Percentiles rank a stretch among this genome's conserved stretches.
Conservation (phyloP, 2,888 invertebrate species). For the Drosophila nr. medialis region DNA sequence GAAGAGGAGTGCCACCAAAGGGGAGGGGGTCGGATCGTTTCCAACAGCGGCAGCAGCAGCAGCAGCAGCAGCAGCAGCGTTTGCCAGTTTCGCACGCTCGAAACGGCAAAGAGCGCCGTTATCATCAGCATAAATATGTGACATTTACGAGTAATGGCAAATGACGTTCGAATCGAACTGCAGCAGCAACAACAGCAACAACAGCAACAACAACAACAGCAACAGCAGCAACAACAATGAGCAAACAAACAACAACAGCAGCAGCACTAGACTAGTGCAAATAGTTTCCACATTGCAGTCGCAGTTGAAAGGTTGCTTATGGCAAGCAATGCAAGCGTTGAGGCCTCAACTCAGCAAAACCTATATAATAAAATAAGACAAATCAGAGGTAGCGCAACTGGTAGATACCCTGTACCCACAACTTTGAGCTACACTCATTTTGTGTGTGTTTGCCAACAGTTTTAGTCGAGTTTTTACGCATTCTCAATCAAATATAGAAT, state of each 20-base stretch:
- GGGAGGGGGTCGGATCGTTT: neutral
- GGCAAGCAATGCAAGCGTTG: neutral
- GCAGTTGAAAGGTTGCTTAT: conserved; percentile 53
- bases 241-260: neutral
- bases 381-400: neutral
- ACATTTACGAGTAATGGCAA: conserved; percentile 58
- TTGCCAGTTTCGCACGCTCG: conserved; percentile 68
- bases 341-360: neutral
- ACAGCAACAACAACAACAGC: conserved; percentile 24
- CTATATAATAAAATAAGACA: neutral
- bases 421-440: neutral
- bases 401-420: neutral
- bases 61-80: conserved; percentile 6
- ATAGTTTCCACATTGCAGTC: conserved; percentile 47
- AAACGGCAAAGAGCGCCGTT: conserved; percentile 62
- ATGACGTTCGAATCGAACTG: conserved; percentile 39
- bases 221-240: conserved; percentile 14
- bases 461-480: neutral
- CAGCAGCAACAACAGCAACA: conserved; percentile 35
- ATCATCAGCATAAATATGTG: conserved; percentile 65
- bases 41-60: neutral
- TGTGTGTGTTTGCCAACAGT: neutral
- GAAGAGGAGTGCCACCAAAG: neutral
- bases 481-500: neutral
- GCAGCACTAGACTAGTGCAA: conserved; percentile 17